phyloP scores from a whole-genome alignment of 2,113 vertebrate species.

The Sander vitreus region DNA sequence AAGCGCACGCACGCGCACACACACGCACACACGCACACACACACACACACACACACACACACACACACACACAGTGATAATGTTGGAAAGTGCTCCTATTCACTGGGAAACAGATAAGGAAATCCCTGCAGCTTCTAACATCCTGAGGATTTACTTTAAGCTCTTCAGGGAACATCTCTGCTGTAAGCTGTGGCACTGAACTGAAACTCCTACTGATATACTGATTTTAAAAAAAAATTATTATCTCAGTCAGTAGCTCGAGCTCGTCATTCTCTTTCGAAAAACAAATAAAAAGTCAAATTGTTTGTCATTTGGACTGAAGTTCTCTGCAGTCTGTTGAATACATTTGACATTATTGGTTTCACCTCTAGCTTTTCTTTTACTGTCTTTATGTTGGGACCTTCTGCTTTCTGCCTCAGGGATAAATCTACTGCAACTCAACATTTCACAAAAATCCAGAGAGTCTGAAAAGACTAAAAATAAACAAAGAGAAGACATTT shows the following conservation, averaged over 20 bases:
- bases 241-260: background rate
- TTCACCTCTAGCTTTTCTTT: background rate
- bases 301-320: background rate
- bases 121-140: constrained; percentile 39
- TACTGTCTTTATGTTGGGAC: background rate
- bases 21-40: background rate
- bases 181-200: constrained; percentile 3
- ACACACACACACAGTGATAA: constrained; percentile 20
- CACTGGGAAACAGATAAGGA: constrained; percentile 37
- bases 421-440: no score
- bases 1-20: background rate
- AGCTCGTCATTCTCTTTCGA: background rate
- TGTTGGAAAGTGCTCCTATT: constrained; percentile 22
- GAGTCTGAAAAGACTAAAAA: no score
- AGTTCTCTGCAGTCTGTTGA: background rate
- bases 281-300: background rate
- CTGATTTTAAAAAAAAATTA: background rate
- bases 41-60: background rate
- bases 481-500: no score
- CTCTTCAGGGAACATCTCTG: constrained; percentile 30
- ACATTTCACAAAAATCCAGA: no score
- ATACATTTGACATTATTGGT: background rate
- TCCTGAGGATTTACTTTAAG: constrained; percentile 40
- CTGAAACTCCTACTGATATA: constrained; percentile 13
- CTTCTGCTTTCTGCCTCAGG: background rate